These are phyloP conservation scores for Archivesica marissinica DNA, from an alignment of 1,140 invertebrate species.

Conservation along the genomic window DNA sequence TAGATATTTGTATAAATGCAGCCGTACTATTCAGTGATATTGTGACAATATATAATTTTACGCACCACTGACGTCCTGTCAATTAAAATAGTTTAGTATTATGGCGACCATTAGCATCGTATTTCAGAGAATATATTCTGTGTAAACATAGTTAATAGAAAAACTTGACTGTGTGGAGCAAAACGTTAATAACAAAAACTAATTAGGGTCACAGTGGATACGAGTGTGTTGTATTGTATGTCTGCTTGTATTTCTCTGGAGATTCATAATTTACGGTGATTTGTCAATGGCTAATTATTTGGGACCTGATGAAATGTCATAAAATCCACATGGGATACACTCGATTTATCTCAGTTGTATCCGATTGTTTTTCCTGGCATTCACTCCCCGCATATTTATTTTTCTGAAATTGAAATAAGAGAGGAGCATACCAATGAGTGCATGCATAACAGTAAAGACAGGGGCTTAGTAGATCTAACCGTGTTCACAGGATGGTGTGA, in stretches of 20 bases:
- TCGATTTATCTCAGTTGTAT: conserved; percentile 18
- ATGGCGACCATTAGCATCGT: no score
- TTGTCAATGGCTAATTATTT: conserved; percentile 35
- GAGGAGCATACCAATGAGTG: conserved; percentile 14
- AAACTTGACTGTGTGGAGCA: neutral
- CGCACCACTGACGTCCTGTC: no score
- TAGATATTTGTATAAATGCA: no score
- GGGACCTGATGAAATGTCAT: conserved; percentile 4
- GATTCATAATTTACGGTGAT: conserved; percentile 25
- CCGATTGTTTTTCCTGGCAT: conserved; percentile 9
- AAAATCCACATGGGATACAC: conserved; percentile 13
- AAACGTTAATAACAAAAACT: conserved; percentile 18
- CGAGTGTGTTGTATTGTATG: neutral
- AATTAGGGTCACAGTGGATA: neutral
- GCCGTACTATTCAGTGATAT: no score
- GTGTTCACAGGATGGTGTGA: neutral
- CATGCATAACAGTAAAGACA: neutral
- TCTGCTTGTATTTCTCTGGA: neutral
- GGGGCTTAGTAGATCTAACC: neutral
- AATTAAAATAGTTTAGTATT: no score
- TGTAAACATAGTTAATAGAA: neutral
- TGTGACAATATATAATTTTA: no score
- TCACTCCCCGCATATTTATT: neutral
- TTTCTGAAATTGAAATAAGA: neutral
- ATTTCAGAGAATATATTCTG: conserved; percentile 5